Evolutionary conservation across 2,113 vertebrate species (phyloP), one percentile per base, ranked within the genome.

Genomic region (Paedocypris sp.): DNA sequence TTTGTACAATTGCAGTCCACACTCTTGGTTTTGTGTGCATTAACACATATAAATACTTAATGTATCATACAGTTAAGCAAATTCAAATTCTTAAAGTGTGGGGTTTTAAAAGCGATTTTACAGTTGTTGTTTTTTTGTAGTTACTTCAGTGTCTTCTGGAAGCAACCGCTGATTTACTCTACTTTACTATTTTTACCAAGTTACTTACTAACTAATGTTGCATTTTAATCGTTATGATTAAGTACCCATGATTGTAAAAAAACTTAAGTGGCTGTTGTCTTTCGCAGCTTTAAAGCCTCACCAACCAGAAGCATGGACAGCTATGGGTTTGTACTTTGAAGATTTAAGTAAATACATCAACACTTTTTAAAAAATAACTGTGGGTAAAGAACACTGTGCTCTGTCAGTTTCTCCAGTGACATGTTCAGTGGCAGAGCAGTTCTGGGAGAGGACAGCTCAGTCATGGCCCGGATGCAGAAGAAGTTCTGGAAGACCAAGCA

Each of bases 401-500:
- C 16, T 5, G 48, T 35, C 64, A 86, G 89, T 72, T 79, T 76
- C 64, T 67, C 76, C 19, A 78, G 69, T 46, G 85, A 91, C 69
- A 82, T 84, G 69, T 79, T 81, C 76, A 75, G 67, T 41, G 77
- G 77, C n/a, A 79, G 82, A 32, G 57, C 72, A 1, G 72, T 80
- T 57, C 68, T 78, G 33, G 77, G 82, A 5, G 88, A 87, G 31
- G 80, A 86, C 56, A 66, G 78, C 66, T 87, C 89, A 0, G 81
- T 85, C 35, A 83, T 89, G 69, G 81, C 83, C 12, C 88, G 86
- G 78, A 88, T 84, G 82, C 87, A 89, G 71, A 88, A 89, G 73
- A 91, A 91, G 74, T 89, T 87, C 38, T 90, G 86, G 88, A 89
- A 91, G 80, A 83, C 77, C 11, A 90, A 89, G 57, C 82, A 92